Base-by-base conservation (phyloP, 2,113 vertebrate genomes). In the Cinclus cinclus region DNA sequence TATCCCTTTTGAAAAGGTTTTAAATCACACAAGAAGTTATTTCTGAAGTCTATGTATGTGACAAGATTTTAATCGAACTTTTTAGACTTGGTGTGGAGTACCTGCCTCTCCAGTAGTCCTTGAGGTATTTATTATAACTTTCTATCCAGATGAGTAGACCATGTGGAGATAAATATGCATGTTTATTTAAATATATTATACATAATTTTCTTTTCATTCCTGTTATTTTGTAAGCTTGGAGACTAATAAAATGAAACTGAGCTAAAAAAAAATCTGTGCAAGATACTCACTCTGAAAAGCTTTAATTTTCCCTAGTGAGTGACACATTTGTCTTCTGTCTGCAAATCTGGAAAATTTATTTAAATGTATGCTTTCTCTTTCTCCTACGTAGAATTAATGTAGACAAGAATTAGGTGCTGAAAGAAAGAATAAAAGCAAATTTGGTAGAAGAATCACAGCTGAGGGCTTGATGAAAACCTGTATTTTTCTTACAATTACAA, bases 271-370 rank as follows among this genome's bases (percentile, higher is more conserved):
- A 79, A 47, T 52, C 37, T 62, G 42, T 67, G 52, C 60, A 55
- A 63, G 44, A 7, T 94, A 89, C 37, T 89, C 35, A 49, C n/a
- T 87, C 64, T 92, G 44, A 55, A 92, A 94, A 92, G 86, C 82
- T 91, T 92, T 96, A 59, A 76, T 95, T 95, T 91, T 92, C 84
- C 74, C 67, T 14, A 35, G 70, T 90, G 90, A 94, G 47, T 89
- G 95, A 94, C 91, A 94, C 74, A 87, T 94, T 95, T 92, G 67
- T 96, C 89, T 95, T 94, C 92, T 87, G 81, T 95, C 84, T 94
- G 74, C 84, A 94, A 73, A 94, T 95, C 74, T 91, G 89, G 81
- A 96, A 95, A 94, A 95, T 92, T 95, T 95, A 95, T 97, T 96
- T 87, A 97, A 96, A 96, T 92, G 16, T 94, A 95, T 96, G 78